These are phyloP conservation scores for Corydoras maculifer DNA, from an alignment of 2,113 vertebrate species.

Conservation along the genomic window DNA sequence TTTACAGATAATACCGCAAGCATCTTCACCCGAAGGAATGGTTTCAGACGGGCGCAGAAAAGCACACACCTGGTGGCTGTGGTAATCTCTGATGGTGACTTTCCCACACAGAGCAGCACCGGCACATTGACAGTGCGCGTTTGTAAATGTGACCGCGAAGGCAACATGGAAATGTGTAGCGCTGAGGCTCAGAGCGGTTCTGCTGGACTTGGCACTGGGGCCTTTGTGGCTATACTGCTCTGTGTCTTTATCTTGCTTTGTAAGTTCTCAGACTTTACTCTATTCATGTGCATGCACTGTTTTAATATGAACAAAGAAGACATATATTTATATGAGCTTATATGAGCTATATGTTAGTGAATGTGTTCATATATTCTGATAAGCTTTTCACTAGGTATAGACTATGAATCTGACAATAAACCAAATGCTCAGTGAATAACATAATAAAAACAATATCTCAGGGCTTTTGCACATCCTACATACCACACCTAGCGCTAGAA, in stretches of 20 bases:
- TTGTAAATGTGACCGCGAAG: slow-evolving; percentile 82
- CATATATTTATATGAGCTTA: too few relatives aligned
- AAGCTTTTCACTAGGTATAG: too few relatives aligned
- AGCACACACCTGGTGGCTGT: slow-evolving; percentile 80
- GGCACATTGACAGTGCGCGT: slow-evolving; percentile 87
- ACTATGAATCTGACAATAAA: too few relatives aligned
- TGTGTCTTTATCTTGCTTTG: slow-evolving; percentile 88
- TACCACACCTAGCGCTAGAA: too few relatives aligned
- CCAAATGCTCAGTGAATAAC: too few relatives aligned
- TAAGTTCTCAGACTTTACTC: slow-evolving; percentile 60
- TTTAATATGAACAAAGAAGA: neutral
- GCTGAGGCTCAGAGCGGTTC: slow-evolving; percentile 79
- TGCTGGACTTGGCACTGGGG: slow-evolving; percentile 86
- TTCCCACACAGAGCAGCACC: slow-evolving; percentile 89
- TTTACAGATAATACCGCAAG: slow-evolving; percentile 85
- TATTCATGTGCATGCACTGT: neutral
- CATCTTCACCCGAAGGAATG: slow-evolving; percentile 75
- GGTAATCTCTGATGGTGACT: slow-evolving; percentile 82
- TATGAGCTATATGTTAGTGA: too few relatives aligned
- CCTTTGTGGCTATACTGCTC: slow-evolving; percentile 86
- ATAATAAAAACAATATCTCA: too few relatives aligned
- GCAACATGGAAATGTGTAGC: slow-evolving; percentile 85
- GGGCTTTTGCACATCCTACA: too few relatives aligned
- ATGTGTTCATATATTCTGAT: too few relatives aligned
- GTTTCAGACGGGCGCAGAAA: slow-evolving; percentile 79